Base-by-base conservation (phyloP, 2,888 invertebrate species). In the Ryuthela nishihirai region DNA sequence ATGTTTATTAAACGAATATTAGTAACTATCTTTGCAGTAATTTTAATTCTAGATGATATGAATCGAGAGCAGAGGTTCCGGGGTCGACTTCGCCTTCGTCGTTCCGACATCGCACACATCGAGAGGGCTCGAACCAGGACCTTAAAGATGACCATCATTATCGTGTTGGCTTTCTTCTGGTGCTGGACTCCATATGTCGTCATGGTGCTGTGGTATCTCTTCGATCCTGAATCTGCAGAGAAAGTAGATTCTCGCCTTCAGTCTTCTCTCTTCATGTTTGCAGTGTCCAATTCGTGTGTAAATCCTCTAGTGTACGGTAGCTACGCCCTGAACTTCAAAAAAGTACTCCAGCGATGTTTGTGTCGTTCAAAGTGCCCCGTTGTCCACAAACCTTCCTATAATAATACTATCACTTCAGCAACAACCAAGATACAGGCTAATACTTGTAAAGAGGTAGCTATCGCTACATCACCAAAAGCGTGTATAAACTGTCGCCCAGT, bases 131-230 rank as follows among this genome's bases (percentile, higher is more conserved):
- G 84, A 35, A 78, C 81, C 39, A 75, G 85, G 50, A 87, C 87
- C 0, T 76, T 88, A 1, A 78, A 83, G 56, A 85, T 88, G 85
- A 87, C 87, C 0, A 78, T 87, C 24, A 85, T 84, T 21, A 87
- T 88, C 52, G 86, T 87, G 7, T 78, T 82, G 0, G 85, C 83
- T 0, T 87, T 87, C 69, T 81, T 87, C 29, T 79, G 82, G 71
- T 87, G 87, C 73, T 87, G 86, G 84, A 82, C 86, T 3, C 87
- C 87, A 0, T 87, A 87, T 68, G 83, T 83, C 36, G 81, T 83
- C 23, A 86, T 87, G 80, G 83, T 83, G 0, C 73, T 86, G n/a
- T 85, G 85, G 85, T 85, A 73, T 77, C 79, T 69, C 17, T 73
- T 85, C 59, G 84, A 83, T 72, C 78, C 83, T 1, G 75, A 81